Conservation (phyloP, 1,140 invertebrate species). For the Leptinotarsa defecta region DNA sequence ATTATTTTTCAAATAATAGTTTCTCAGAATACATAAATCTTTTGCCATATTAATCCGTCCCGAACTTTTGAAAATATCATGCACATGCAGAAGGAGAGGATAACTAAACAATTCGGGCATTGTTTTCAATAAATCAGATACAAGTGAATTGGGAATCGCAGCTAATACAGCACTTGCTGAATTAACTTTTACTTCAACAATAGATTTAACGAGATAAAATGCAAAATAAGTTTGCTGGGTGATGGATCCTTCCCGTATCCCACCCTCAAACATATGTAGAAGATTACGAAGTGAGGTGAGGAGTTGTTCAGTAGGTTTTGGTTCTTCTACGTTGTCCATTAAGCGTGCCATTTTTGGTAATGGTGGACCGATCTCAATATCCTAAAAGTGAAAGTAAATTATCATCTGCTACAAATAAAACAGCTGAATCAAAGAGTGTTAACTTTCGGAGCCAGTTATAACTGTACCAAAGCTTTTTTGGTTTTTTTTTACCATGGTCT, state of each 20-base stretch:
- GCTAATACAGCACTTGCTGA: conserved; percentile 78
- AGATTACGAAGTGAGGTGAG: conserved; percentile 43
- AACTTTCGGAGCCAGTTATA: too few species aligned
- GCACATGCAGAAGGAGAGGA: conserved; percentile 73
- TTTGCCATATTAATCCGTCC: conserved; percentile 80
- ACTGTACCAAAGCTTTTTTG: too few species aligned
- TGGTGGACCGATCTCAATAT: conserved; percentile 57
- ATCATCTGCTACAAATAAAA: too few species aligned
- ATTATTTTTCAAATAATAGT: conserved; percentile 68
- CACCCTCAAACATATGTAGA: conserved; percentile 48
- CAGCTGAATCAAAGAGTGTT: too few species aligned
- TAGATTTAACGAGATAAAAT: conserved; percentile 78
- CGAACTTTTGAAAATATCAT: conserved; percentile 72
- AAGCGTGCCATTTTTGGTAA: conserved; percentile 67
- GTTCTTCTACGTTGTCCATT: conserved; percentile 64
- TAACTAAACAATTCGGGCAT: conserved; percentile 76
- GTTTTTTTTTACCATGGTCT: too few species aligned
- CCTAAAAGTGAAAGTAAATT: conserved; percentile 19
- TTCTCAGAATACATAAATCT: conserved; percentile 79
- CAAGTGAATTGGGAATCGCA: conserved; percentile 76
- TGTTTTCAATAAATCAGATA: conserved; percentile 79
- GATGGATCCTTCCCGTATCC: conserved; percentile 69
- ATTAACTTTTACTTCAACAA: conserved; percentile 76
- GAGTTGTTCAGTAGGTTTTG: conserved; percentile 57
- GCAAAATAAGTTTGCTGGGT: conserved; percentile 87